Conservation (phyloP, 2,797 vertebrate genomes). For the Podarcis lilfordi region DNA sequence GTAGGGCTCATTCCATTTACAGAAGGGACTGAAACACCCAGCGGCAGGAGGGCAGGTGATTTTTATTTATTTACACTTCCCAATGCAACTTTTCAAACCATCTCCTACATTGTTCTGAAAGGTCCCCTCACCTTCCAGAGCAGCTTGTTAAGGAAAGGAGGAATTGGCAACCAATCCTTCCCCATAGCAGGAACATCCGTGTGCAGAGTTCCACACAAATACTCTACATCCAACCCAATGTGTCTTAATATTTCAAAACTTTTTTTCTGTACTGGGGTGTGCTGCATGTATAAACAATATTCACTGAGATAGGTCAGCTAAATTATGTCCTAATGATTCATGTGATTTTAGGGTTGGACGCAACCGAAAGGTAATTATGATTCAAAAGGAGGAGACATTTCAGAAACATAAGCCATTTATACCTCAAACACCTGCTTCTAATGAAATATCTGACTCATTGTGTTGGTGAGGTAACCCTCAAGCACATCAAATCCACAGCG, state of each 20-base stretch:
- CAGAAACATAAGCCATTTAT: neutral
- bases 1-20: neutral
- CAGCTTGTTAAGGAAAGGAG: neutral
- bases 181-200: neutral
- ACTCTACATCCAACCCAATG: neutral
- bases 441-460: neutral
- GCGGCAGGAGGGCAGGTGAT: neutral
- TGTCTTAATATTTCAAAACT: neutral
- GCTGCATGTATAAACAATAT: neutral
- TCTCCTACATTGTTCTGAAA: neutral
- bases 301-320: neutral
- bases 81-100: neutral
- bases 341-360: neutral
- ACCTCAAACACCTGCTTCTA: neutral
- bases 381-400: conserved; percentile 4
- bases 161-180: neutral
- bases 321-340: neutral
- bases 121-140: no score
- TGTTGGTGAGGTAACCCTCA: neutral
- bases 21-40: neutral
- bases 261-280: neutral
- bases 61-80: neutral
- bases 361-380: neutral
- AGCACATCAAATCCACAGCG: neutral
- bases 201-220: neutral